Evolutionary conservation across 2,113 vertebrate species (phyloP).

Genomic region (Hippocampus zosterae): DNA sequence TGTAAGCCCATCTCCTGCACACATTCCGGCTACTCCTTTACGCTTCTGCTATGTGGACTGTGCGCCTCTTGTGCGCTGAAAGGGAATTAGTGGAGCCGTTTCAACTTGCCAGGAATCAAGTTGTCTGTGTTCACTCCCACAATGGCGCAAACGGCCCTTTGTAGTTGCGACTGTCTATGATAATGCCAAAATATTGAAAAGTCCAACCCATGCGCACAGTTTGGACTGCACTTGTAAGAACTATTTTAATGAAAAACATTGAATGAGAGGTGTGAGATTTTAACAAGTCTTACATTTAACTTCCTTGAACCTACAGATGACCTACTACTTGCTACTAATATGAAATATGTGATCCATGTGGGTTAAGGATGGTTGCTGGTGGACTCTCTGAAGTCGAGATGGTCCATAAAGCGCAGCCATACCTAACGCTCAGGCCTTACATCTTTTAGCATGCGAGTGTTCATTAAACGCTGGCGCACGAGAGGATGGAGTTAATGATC

Average conservation of each 20-base stretch:
- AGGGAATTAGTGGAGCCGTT: too few species aligned
- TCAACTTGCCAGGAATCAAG: too few species aligned
- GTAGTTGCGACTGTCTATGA: too few species aligned
- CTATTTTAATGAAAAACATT: neutral
- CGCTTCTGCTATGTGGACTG: too few species aligned
- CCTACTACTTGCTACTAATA: neutral
- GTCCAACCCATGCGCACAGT: too few species aligned
- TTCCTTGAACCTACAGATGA: neutral
- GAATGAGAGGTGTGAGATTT: neutral
- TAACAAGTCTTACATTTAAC: neutral
- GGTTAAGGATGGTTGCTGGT: constrained; percentile 16
- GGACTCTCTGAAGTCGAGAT: constrained; percentile 29
- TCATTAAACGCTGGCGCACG: constrained; percentile 42
- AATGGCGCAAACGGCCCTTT: too few species aligned
- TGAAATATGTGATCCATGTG: constrained; percentile 19
- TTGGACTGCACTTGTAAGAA: neutral
- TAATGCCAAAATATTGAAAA: too few species aligned
- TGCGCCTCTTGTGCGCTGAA: too few species aligned
- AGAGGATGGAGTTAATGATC: constrained; percentile 52
- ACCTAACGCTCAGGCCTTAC: constrained; percentile 27
- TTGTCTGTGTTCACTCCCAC: too few species aligned
- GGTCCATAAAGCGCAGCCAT: constrained; percentile 34
- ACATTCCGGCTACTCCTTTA: too few species aligned
- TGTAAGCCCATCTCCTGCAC: too few species aligned
- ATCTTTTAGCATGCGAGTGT: constrained; percentile 43